Conservation (phyloP, 2,797 vertebrate species). For the Danio jaintianensis region DNA sequence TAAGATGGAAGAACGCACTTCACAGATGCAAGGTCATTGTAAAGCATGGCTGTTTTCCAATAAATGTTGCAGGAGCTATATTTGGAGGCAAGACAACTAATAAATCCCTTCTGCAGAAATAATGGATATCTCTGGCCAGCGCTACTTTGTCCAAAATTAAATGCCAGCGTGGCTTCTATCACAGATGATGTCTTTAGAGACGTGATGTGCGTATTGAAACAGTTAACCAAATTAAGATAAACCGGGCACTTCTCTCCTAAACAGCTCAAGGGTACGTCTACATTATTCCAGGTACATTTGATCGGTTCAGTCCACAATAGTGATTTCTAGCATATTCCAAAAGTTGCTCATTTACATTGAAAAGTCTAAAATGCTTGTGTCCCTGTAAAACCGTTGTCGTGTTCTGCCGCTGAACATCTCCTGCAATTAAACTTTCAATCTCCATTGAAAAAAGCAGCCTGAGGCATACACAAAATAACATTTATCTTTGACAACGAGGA, state of each 20-base stretch:
- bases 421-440: no score
- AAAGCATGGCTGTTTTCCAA: constrained; percentile 53
- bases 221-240: constrained; percentile 46
- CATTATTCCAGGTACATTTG: neutral
- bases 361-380: no score
- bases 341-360: no score
- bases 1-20: constrained; percentile 1
- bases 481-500: no score
- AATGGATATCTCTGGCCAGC: constrained; percentile 70
- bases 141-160: constrained; percentile 70
- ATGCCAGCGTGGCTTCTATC: constrained; percentile 76
- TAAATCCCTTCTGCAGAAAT: constrained; percentile 68
- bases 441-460: no score
- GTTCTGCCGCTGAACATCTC: no score
- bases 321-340: no score
- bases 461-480: no score
- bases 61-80: constrained; percentile 65
- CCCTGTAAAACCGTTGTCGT: no score
- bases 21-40: constrained; percentile 47
- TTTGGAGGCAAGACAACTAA: constrained; percentile 71
- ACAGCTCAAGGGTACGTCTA: neutral
- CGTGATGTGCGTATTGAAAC: constrained; percentile 47
- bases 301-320: no score
- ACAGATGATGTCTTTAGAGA: constrained; percentile 55
- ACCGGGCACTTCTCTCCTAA: constrained; percentile 36